These are phyloP conservation scores for Aphelenchoides fujianensis DNA, from an alignment of 1,140 invertebrate genomes.

Conservation along the genomic window DNA sequence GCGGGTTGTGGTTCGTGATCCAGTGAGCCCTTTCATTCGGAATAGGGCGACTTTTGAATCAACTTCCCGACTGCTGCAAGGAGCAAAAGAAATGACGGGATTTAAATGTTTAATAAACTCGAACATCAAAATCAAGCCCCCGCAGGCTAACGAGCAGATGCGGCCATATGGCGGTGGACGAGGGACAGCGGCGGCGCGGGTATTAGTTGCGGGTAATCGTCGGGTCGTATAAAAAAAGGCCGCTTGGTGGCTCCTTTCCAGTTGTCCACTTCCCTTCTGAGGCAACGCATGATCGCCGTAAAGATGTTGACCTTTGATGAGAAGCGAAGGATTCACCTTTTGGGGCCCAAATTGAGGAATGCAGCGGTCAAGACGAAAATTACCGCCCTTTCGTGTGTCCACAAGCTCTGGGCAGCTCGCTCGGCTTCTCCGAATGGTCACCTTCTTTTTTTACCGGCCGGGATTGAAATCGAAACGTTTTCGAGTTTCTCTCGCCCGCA, in stretches of 20 bases:
- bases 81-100: too few species aligned
- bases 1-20: too few species aligned
- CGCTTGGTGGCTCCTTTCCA: neutral
- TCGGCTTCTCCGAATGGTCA: neutral
- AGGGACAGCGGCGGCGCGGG: neutral
- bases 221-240: neutral
- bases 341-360: neutral
- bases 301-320: neutral
- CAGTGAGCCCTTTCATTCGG: too few species aligned
- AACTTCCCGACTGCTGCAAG: too few species aligned
- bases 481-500: neutral
- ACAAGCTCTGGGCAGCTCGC: too few species aligned
- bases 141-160: neutral
- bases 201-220: conserved; percentile 3
- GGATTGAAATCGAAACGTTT: neutral
- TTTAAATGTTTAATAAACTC: too few species aligned
- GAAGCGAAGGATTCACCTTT: neutral
- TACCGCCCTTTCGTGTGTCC: neutral
- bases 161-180: neutral
- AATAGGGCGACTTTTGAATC: too few species aligned
- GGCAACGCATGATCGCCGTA: neutral
- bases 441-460: neutral
- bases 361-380: neutral
- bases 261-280: neutral
- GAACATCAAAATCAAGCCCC: neutral